Evolutionary conservation across 2,888 invertebrate genomes (phyloP), one percentile per base, ranked within the genome.

Genomic region (Adela reaumurella): DNA sequence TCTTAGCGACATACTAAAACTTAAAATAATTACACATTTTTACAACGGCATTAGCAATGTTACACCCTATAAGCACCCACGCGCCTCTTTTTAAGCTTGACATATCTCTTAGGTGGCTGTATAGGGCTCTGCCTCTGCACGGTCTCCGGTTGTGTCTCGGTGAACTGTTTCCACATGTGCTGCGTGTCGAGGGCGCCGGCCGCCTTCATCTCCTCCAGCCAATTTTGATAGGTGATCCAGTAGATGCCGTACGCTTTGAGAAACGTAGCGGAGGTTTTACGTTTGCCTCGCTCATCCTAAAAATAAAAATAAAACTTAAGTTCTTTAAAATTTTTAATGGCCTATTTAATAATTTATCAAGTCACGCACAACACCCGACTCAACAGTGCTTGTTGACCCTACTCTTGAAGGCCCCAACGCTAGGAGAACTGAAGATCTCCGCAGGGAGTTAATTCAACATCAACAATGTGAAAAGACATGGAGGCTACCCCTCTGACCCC

Each of bases 161-260:
- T 74, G 56, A 80, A 89, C 54, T 88, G 87, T 45, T 81, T 67
- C 84, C 88, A 89, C 3, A 88, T 88, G 59, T 86, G 83, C 52
- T 78, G 74, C 45, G 59, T 53, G 56, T 65, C 62, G 44, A 73
- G 55, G 3, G 61, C 64, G 47, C 77, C 68, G 51, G 78, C 71
- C 45, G 74, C 58, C 57, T 81, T 63, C 8, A 81, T 61, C 10
- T 71, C 62, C 49, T 65, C 66, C 28, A 76, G 55, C 78, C 76
- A 78, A 16, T 58, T 60, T 3, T 54, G 61, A 53, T 77, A 78
- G 29, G 55, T 53, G 24, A 56, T 59, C 57, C 66, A 49, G 67
- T 62, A 69, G 60, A 67, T 60, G 56, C 64, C 56, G 61, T 60
- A 17, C 57, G 82, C 58, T 64, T 76, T 57, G 58, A 64, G 44